Conservation (phyloP, 2,888 invertebrate genomes). For the Lathronympha strigana region DNA sequence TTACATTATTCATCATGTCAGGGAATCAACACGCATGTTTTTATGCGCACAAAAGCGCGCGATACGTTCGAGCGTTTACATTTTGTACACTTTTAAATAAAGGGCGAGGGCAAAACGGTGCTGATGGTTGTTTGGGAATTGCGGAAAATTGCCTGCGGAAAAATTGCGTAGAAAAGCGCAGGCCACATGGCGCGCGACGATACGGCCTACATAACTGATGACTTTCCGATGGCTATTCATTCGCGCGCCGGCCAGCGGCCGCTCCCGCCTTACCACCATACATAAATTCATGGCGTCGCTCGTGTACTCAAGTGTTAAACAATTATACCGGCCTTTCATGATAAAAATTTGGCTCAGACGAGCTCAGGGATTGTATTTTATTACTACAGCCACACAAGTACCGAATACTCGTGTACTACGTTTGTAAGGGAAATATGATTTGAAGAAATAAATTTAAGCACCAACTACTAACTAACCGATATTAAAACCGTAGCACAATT, state of each 20-base stretch:
- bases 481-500: no score
- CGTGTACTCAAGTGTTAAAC: constrained; percentile 58
- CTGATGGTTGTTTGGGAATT: constrained; percentile 72
- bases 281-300: constrained; percentile 62
- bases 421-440: no score
- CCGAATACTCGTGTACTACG: no score
- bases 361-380: constrained; percentile 7
- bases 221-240: constrained; percentile 82
- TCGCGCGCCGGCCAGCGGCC: constrained; percentile 58
- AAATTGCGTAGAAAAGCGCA: constrained; percentile 72
- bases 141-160: constrained; percentile 75
- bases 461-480: no score
- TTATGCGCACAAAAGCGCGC: constrained; percentile 49
- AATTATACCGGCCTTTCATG: constrained; percentile 54
- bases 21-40: constrained; percentile 49
- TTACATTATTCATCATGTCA: constrained; percentile 54
- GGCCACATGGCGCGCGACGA: constrained; percentile 79
- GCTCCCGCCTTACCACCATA: constrained; percentile 53
- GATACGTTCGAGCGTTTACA: constrained; percentile 55
- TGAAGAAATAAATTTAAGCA: no score
- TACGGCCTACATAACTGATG: constrained; percentile 82
- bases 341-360: constrained; percentile 45
- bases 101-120: constrained; percentile 59
- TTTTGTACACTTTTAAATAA: constrained; percentile 67
- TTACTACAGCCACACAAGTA: background rate